Base-by-base conservation (phyloP, 2,888 invertebrate species). In the Panorpa germanica region DNA sequence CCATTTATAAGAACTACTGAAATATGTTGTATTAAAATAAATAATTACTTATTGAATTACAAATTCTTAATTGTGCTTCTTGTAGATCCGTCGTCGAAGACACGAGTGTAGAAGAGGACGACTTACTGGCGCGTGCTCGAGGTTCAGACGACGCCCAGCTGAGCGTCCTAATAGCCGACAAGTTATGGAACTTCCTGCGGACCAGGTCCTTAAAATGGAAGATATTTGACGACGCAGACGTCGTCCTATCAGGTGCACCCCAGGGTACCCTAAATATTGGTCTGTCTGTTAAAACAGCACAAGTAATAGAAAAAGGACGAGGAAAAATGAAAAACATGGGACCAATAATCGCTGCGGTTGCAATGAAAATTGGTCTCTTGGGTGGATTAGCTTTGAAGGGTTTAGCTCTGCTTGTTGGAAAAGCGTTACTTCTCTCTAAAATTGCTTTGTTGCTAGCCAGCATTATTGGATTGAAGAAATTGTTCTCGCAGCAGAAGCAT, bases 381-480 rank as follows among this genome's bases (percentile, higher is more conserved):
- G 82, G 77, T 30, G 78, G 78, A 25, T 47, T 85, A 29, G 70
- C 81, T 17, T 75, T 83, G 52, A 83, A 83, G 46, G 81, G 73
- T 11, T 55, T 85, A 4, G 75, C 76, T 10, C 59, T 83, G 4
- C 64, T 83, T 39, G 82, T 83, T 18, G 82, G 82, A 44, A 83
- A 85, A 57, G 83, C 83, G 15, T 61, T 85, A 4, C 64, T 85
- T 23, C 71, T 83, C 37, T 78, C 80, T 41, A 85, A 85, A 63
- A 71, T 83, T 30, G 83, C 83, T 3, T 60, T 85, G 7, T 63
- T 83, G 4, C 54, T 83, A 32, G 77, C 83, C 9, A 71, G 72
- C 25, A 72, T 83, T 40, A 76, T 83, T 39, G 82, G 81, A 18
- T 48, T 83, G 45, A 83, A 81, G 60, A 83, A 83, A 45, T 57